Base-by-base conservation (phyloP, 2,113 vertebrate species). In the Channa argus region DNA sequence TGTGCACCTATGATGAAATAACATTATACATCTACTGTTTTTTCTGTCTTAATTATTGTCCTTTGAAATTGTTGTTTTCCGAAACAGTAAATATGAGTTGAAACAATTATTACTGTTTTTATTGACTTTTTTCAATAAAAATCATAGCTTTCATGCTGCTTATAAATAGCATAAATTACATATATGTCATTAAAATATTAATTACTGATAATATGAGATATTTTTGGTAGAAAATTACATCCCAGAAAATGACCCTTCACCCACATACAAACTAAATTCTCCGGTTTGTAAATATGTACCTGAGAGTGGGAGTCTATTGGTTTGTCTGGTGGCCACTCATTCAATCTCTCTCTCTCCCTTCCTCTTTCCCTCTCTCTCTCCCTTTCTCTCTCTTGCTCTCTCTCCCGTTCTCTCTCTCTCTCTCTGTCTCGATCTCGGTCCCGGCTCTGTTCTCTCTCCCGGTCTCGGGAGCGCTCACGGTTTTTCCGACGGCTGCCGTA, bases 291-390 rank as follows among this genome's bases (percentile, higher is more conserved):
- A 41, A 41, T 41, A 41, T 50, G 1, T 89, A 98, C 97, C 93
- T 96, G 97, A 77, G 95, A 94, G 82, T 98, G 97, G 2, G 97
- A 94, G 86, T 99, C 97, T 77, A 95, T 85, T 63, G 96, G 95
- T 86, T 98, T 99, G 63, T 99, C 98, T 34, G 95, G 91, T 39
- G 94, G 95, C 97, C 98, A 99, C 11, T 98, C 97, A 79, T 68
- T 80, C 63, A 90, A 69, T 83, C 93, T 96, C 83, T 92, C 89
- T 67, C 91, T 85, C 51, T 92, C 91, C 50, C 90, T 88, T 46
- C 81, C 84, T 79, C 87, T 73, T 43, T 95, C 94, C 86, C 85
- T 70, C 2, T 90, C 87, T 15, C 82, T 74, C 45, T 75, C 88
- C 3, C 85, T 67, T 0, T 89, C 86, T 1, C 88, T 24, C 7